phyloP scores from a whole-genome alignment of 2,113 vertebrate genomes.

The Stegastes partitus region DNA sequence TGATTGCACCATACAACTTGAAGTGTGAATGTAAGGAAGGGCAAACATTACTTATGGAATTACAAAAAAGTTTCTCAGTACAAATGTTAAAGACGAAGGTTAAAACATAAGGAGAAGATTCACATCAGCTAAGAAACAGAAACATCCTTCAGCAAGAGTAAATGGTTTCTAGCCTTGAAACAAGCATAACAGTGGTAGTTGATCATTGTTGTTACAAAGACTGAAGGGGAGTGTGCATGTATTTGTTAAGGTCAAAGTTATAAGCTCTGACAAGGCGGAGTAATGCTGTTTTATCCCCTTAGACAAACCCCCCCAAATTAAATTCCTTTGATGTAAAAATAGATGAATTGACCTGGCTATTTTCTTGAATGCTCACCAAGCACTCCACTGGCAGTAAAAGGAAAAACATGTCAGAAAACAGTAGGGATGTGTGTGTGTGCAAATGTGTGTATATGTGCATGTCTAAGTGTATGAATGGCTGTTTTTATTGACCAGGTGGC shows the following conservation, averaged over 20 bases:
- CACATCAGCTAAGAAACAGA: slow-evolving; percentile 6
- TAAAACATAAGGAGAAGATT: not conserved
- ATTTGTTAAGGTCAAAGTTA: slow-evolving; percentile 18
- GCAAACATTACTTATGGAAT: not conserved
- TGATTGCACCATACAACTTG: not conserved
- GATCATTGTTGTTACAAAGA: slow-evolving; percentile 1
- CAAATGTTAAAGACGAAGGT: not conserved
- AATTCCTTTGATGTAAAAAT: slow-evolving; percentile 22
- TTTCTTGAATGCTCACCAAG: not conserved
- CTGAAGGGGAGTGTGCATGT: not conserved
- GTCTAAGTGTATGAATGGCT: not conserved
- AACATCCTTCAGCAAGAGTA: not conserved
- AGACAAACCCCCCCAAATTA: slow-evolving; percentile 9
- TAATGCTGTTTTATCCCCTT: slow-evolving; percentile 12
- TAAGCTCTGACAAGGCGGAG: slow-evolving; percentile 13
- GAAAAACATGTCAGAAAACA: not conserved
- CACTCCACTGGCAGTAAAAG: not conserved
- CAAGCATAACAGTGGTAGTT: not conserved
- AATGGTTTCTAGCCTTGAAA: slow-evolving; percentile 3
- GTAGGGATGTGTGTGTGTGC: slow-evolving; percentile 13
- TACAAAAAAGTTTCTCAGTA: not conserved
- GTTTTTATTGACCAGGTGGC: not conserved
- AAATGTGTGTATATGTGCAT: not conserved
- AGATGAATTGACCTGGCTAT: slow-evolving; percentile 18
- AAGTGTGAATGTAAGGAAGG: not conserved